These are phyloP conservation scores for Myopa testacea DNA, from an alignment of 2,888 invertebrate species.

Conservation along the genomic window DNA sequence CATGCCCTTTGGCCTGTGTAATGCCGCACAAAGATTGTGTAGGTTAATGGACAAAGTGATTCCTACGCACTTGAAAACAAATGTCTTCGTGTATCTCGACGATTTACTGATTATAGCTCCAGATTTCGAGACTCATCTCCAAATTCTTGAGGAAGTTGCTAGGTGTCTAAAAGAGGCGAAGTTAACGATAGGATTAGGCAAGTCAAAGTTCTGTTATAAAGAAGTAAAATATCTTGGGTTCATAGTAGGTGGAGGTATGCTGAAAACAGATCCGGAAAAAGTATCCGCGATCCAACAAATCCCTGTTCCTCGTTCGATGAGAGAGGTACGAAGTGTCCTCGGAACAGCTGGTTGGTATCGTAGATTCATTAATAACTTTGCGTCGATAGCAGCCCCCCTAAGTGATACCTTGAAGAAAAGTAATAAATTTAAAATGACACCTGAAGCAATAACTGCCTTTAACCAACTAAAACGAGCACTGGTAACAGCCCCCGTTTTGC, in stretches of 20 bases:
- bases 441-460: slow-evolving; percentile 40
- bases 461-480: slow-evolving; percentile 34
- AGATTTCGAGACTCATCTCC: background rate
- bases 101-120: background rate
- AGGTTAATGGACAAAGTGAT: slow-evolving; percentile 14
- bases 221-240: too few species aligned
- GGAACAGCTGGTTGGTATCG: slow-evolving; percentile 43
- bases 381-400: slow-evolving; percentile 1
- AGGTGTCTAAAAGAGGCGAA: background rate
- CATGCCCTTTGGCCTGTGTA: slow-evolving; percentile 11
- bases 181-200: too few species aligned
- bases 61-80: background rate
- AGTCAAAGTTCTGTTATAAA: too few species aligned
- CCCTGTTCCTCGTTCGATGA: too few species aligned
- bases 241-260: too few species aligned
- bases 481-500: slow-evolving; percentile 35
- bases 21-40: slow-evolving; percentile 4
- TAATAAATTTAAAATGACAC: slow-evolving; percentile 32
- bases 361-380: slow-evolving; percentile 38
- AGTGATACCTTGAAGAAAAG: slow-evolving; percentile 34
- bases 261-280: too few species aligned
- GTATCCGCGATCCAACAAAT: too few species aligned
- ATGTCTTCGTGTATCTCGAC: background rate
- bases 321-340: too few species aligned
- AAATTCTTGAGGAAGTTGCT: slow-evolving; percentile 8